Percentiles rank a stretch among this genome's conserved stretches.
Evolutionary conservation across 1,140 invertebrate genomes (phyloP).

Genomic region (Eriosoma lanigerum): DNA sequence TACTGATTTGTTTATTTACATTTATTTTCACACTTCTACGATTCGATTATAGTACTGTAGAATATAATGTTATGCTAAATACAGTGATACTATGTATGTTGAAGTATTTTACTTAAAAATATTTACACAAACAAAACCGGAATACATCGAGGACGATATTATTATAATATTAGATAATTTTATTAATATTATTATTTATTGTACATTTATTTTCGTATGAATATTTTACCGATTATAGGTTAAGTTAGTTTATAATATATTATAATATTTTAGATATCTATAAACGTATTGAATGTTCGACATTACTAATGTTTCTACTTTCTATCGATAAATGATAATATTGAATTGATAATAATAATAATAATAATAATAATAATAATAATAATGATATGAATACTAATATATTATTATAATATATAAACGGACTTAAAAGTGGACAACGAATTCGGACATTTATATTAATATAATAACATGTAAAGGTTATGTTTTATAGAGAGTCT

Average conservation of each 20-base stretch:
- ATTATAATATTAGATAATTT: too few species aligned
- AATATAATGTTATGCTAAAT: background rate
- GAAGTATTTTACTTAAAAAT: slow-evolving; percentile 4
- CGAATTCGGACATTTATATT: too few species aligned
- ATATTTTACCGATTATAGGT: slow-evolving; percentile 25
- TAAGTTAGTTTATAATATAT: too few species aligned
- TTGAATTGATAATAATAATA: too few species aligned
- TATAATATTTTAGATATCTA: slow-evolving; percentile 12
- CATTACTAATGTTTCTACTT: too few species aligned
- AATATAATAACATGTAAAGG: background rate
- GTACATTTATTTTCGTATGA: background rate
- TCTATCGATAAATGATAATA: too few species aligned
- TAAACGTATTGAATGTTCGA: slow-evolving; percentile 8
- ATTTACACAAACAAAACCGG: slow-evolving; percentile 28
- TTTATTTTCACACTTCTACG: slow-evolving; percentile 19
- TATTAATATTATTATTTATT: too few species aligned
- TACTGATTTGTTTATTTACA: slow-evolving; percentile 34
- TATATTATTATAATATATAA: background rate
- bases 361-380: too few species aligned
- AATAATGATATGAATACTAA: background rate
- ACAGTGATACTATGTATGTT: background rate
- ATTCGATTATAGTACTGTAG: background rate
- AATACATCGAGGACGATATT: background rate
- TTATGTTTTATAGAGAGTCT: background rate
- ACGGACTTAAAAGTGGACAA: background rate